Evolutionary conservation across 1,140 invertebrate genomes (phyloP).

Genomic region (Hylaeus volcanicus): DNA sequence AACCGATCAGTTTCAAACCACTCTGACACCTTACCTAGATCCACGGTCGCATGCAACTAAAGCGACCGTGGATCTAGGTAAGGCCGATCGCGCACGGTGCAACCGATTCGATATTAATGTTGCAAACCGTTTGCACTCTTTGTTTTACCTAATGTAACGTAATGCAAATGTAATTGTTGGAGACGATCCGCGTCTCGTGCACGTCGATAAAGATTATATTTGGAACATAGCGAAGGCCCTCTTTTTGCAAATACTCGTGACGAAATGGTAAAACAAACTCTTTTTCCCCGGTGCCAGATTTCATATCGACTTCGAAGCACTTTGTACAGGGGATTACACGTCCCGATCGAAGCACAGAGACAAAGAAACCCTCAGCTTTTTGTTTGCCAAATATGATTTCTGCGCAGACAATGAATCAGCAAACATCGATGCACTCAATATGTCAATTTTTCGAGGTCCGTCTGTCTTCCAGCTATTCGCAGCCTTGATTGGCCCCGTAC

Average conservation of each 20-base stretch:
- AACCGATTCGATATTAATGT: too few species aligned
- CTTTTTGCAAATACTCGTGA: not conserved
- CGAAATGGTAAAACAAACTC: not conserved
- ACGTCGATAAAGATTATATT: too few species aligned
- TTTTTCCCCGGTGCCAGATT: not conserved
- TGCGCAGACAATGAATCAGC: conserved; percentile 20
- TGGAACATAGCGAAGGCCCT: too few species aligned
- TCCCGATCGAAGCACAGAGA: not conserved
- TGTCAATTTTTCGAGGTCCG: conserved; percentile 29
- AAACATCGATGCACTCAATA: conserved; percentile 38
- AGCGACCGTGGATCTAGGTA: too few species aligned
- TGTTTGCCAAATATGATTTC: conserved; percentile 47
- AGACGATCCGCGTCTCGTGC: too few species aligned
- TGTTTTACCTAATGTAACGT: too few species aligned
- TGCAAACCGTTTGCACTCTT: too few species aligned
- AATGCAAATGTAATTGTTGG: too few species aligned
- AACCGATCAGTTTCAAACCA: too few species aligned
- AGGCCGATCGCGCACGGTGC: too few species aligned
- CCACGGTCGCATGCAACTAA: too few species aligned
- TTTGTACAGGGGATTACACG: not conserved
- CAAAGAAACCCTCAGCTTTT: conserved; percentile 4
- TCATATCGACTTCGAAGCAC: not conserved
- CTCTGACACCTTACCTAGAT: too few species aligned
- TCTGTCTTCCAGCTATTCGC: conserved; percentile 1
- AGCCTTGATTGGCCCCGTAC: not conserved